These are phyloP conservation scores for Sebastiscus albofasciatus DNA, from an alignment of 2,797 vertebrate genomes.

Conservation along the genomic window DNA sequence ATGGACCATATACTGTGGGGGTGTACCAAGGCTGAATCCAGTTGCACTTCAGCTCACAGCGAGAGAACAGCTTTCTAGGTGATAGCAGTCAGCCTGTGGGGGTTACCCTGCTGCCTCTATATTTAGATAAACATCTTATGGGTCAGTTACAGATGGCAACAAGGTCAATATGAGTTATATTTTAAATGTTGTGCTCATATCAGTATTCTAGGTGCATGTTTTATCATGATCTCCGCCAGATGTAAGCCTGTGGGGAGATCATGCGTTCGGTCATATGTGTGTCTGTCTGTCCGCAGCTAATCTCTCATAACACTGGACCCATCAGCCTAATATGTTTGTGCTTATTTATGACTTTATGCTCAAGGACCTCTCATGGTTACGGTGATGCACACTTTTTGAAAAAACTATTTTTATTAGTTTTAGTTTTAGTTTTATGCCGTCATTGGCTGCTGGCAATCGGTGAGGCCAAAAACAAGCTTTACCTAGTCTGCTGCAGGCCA, in stretches of 20 bases:
- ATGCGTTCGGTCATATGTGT: neutral
- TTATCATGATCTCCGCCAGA: neutral
- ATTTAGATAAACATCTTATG: slow-evolving; percentile 15
- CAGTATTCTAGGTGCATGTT: neutral
- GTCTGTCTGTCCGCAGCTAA: neutral
- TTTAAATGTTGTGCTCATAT: neutral
- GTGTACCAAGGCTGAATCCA: neutral
- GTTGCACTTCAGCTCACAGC: neutral
- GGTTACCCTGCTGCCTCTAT: slow-evolving; percentile 10
- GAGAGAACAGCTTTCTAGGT: neutral
- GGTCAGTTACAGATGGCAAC: slow-evolving; percentile 1
- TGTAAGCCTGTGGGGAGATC: neutral
- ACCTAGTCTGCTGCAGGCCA: neutral
- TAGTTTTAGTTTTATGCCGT: no score
- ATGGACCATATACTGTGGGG: neutral
- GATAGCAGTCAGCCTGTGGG: slow-evolving; percentile 1
- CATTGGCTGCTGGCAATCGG: neutral
- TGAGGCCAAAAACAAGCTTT: neutral
- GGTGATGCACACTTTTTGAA: neutral
- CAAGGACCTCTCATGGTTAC: neutral
- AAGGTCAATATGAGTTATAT: slow-evolving; percentile 4
- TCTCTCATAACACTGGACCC: neutral
- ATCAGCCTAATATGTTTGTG: neutral
- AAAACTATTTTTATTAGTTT: neutral
- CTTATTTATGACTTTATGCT: neutral